phyloP scores from a whole-genome alignment of 2,888 invertebrate species.

The Melanotus villosus region DNA sequence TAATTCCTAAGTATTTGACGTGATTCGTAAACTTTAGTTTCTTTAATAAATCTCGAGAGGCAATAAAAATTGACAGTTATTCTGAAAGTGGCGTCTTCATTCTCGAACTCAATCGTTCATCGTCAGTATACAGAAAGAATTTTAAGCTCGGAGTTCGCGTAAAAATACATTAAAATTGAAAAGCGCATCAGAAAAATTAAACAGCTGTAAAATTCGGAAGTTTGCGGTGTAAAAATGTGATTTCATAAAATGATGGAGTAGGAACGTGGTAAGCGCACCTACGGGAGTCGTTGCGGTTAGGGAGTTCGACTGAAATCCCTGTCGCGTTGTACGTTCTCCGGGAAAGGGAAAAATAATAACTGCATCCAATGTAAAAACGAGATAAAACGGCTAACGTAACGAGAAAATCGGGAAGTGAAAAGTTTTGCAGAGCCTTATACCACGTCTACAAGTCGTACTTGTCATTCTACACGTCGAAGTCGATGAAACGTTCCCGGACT shows the following conservation, averaged over 20 bases:
- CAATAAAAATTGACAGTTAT: neutral
- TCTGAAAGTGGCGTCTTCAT: neutral
- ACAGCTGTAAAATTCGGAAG: conserved; percentile 58
- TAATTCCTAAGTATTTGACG: no score
- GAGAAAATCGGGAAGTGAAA: conserved; percentile 60
- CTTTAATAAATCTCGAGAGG: no score
- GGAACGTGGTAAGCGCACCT: conserved; percentile 56
- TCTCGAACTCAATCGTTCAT: neutral
- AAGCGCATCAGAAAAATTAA: conserved; percentile 55
- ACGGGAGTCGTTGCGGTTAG: conserved; percentile 55
- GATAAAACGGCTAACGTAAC: conserved; percentile 54
- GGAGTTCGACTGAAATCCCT: conserved; percentile 27
- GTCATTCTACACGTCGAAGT: conserved; percentile 64
- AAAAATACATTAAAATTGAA: conserved; percentile 41
- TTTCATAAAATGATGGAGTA: conserved; percentile 59
- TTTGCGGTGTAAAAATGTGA: conserved; percentile 59
- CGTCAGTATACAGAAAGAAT: neutral
- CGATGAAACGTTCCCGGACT: conserved; percentile 66
- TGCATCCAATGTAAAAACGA: conserved; percentile 49
- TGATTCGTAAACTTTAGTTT: no score
- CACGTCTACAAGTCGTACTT: conserved; percentile 55
- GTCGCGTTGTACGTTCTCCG: conserved; percentile 28
- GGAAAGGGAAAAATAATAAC: conserved; percentile 52
- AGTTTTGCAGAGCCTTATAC: conserved; percentile 56
- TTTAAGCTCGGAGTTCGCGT: conserved; percentile 1